A percentile compares a stretch with the other conserved stretches of the same genome.
Conservation (phyloP, 2,797 vertebrate species). For the Catostomus latipinnis region DNA sequence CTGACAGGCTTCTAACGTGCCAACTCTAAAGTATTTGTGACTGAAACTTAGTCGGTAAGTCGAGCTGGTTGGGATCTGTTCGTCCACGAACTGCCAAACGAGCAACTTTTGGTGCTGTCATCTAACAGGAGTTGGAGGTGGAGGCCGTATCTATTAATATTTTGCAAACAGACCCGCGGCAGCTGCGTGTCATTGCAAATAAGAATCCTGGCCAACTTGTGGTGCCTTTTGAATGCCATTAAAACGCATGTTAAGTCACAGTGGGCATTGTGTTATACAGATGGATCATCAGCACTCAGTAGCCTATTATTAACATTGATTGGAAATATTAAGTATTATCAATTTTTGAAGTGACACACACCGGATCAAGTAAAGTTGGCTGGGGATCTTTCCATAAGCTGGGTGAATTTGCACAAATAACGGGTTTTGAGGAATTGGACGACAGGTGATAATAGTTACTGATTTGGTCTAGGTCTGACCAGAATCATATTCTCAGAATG, state of each 20-base stretch:
- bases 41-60: conserved; percentile 42
- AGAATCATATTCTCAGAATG: background rate
- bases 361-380: background rate
- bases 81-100: conserved; percentile 35
- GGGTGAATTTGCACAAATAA: background rate
- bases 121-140: conserved; percentile 40
- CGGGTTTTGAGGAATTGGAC: background rate
- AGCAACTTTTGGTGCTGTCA: conserved; percentile 46
- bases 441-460: conserved; percentile 2
- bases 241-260: background rate
- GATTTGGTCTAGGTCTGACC: background rate
- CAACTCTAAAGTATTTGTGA: conserved; percentile 22
- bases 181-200: conserved; percentile 42
- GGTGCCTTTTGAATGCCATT: background rate
- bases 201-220: conserved; percentile 27
- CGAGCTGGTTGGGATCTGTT: conserved; percentile 16
- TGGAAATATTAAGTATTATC: background rate
- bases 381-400: background rate
- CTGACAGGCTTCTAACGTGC: conserved; percentile 21
- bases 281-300: background rate
- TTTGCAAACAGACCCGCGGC: conserved; percentile 47
- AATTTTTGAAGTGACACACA: background rate
- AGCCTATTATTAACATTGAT: no score
- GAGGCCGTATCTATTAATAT: conserved; percentile 51
- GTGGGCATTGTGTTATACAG: no score